phyloP scores from a whole-genome alignment of 2,888 invertebrate species.

The Eubasilissa splendida region DNA sequence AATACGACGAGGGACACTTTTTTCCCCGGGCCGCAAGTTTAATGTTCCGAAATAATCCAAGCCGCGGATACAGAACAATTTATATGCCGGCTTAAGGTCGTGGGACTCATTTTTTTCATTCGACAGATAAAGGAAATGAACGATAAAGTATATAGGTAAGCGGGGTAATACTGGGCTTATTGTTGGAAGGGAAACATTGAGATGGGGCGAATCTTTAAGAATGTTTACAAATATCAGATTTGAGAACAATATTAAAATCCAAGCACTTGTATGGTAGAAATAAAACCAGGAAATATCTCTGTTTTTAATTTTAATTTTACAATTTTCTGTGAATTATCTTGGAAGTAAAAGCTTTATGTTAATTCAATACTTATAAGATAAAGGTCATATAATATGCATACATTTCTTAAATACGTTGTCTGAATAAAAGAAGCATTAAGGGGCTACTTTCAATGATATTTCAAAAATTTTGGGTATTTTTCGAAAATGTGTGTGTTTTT shows the following conservation, averaged over 20 bases:
- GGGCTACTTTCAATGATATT: no score
- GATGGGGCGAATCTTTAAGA: neutral
- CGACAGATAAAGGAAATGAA: constrained; percentile 29
- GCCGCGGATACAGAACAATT: constrained; percentile 10
- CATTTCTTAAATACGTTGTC: no score
- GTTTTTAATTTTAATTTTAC: no score
- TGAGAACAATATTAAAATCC: neutral
- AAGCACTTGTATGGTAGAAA: neutral
- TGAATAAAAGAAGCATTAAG: no score
- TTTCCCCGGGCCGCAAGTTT: constrained; percentile 25
- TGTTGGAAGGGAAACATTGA: neutral
- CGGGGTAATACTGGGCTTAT: constrained; percentile 22
- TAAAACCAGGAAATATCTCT: no score
- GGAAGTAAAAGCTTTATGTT: no score
- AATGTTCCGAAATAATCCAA: constrained; percentile 39
- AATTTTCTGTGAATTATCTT: no score
- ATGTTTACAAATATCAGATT: constrained; percentile 27
- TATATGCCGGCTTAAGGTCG: constrained; percentile 3
- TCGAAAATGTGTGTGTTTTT: no score
- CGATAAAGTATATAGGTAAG: constrained; percentile 19
- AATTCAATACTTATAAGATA: no score
- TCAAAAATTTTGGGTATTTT: no score
- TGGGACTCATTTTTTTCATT: constrained; percentile 8
- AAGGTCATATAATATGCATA: no score
- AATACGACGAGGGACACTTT: constrained; percentile 43